phyloP scores from a whole-genome alignment of 2,888 invertebrate species.

The Sphaerophoria taeniata region DNA sequence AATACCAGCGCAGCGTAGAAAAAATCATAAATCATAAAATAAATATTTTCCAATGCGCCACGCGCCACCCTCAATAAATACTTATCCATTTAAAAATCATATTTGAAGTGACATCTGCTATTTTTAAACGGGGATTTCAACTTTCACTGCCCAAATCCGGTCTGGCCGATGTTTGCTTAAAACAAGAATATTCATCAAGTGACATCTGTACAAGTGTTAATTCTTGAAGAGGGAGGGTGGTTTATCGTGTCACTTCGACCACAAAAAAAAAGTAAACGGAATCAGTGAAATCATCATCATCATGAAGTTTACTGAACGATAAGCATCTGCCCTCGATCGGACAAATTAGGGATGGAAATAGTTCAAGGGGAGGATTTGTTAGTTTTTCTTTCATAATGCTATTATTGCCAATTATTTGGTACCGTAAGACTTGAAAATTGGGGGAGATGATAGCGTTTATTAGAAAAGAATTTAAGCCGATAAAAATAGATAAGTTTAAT shows the following conservation, averaged over 20 bases:
- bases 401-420: conserved; percentile 50
- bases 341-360: conserved; percentile 69
- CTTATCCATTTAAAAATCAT: conserved; percentile 65
- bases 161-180: conserved; percentile 46
- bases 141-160: conserved; percentile 1
- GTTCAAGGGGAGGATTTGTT: conserved; percentile 51
- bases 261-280: not conserved
- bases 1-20: not conserved
- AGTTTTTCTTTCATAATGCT: conserved; percentile 1
- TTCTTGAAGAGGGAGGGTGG: conserved; percentile 16
- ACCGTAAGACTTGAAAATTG: conserved; percentile 24
- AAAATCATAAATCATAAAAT: conserved; percentile 47
- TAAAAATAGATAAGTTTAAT: conserved; percentile 50
- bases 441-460: conserved; percentile 58
- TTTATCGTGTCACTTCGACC: not conserved
- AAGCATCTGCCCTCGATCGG: conserved; percentile 65
- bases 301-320: conserved; percentile 46
- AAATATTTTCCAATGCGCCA: conserved; percentile 62
- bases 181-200: conserved; percentile 65
- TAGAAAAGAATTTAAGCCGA: conserved; percentile 53
- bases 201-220: conserved; percentile 72
- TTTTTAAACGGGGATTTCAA: conserved; percentile 47
- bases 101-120: conserved; percentile 72
- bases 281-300: conserved; percentile 17
- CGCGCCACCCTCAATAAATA: conserved; percentile 38